These are phyloP conservation scores for Bolinopsis microptera DNA, from an alignment of 37 sponge, comb jelly and placozoan genomes.

Conservation along the genomic window DNA sequence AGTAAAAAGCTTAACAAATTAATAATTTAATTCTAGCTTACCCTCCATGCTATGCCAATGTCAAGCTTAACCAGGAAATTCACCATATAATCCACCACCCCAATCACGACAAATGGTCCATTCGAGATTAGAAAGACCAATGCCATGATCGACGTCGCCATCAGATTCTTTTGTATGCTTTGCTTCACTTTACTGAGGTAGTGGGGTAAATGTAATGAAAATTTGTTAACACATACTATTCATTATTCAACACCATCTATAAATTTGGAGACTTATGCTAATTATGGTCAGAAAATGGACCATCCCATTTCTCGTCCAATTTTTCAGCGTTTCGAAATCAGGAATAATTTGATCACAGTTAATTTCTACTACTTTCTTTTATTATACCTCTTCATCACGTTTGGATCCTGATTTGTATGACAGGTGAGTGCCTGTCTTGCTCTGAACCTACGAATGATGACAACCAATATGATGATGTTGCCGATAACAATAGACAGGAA, in stretches of 20 bases:
- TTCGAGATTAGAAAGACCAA: constrained; percentile 5
- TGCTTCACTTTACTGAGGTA: not conserved
- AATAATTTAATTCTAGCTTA: too few relatives aligned
- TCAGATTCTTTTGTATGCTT: constrained; percentile 52
- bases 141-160: constrained; percentile 6
- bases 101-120: not conserved
- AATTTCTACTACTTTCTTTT: too few relatives aligned
- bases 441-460: not conserved
- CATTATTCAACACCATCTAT: too few relatives aligned
- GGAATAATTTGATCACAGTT: too few relatives aligned
- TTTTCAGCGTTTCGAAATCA: too few relatives aligned
- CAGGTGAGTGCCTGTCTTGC: not conserved
- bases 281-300: too few relatives aligned
- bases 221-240: too few relatives aligned
- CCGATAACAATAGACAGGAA: not conserved
- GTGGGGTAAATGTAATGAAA: not conserved
- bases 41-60: not conserved
- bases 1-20: too few relatives aligned
- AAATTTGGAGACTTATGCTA: too few relatives aligned
- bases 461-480: constrained; percentile 45
- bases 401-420: too few relatives aligned
- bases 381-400: not conserved
- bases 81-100: not conserved
- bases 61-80: not conserved
- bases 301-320: too few relatives aligned